These are phyloP conservation scores for Pseudococcus viburni DNA, from an alignment of 2,888 invertebrate species.

Conservation along the genomic window DNA sequence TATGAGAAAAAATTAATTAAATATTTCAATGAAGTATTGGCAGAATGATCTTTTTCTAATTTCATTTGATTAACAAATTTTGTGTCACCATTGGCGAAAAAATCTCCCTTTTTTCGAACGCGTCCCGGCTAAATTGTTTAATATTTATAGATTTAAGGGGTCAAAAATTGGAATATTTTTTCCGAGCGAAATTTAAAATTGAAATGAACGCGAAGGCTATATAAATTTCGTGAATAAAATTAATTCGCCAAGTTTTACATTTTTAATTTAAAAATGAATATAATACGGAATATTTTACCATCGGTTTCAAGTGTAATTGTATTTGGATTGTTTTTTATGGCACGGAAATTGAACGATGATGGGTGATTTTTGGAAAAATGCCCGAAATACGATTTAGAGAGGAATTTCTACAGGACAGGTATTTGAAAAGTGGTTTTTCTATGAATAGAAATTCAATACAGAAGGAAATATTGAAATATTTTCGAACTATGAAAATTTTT, in stretches of 20 bases:
- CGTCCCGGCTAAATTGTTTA: neutral
- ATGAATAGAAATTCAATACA: no score
- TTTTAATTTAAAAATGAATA: conserved; percentile 50
- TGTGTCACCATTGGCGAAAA: conserved; percentile 26
- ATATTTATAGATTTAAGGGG: conserved; percentile 55
- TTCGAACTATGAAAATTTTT: no score
- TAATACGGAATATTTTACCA: conserved; percentile 30
- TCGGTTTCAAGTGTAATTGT: neutral
- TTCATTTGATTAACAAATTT: conserved; percentile 57
- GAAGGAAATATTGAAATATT: no score
- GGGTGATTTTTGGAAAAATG: no score
- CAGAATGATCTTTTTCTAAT: conserved; percentile 34
- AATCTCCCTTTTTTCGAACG: neutral
- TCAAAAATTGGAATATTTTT: conserved; percentile 48
- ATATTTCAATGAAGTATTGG: conserved; percentile 48
- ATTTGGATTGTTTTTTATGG: neutral
- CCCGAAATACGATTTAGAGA: no score
- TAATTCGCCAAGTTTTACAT: conserved; percentile 9
- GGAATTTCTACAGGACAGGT: no score
- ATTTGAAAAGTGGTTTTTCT: no score
- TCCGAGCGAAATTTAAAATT: conserved; percentile 29
- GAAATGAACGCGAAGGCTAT: conserved; percentile 25
- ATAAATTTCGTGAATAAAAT: conserved; percentile 23
- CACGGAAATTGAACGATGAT: neutral
- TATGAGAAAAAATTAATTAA: conserved; percentile 49